These are phyloP conservation scores for Hippopotamus amphibius DNA, from an alignment of 2,113 vertebrate species.

Conservation along the genomic window DNA sequence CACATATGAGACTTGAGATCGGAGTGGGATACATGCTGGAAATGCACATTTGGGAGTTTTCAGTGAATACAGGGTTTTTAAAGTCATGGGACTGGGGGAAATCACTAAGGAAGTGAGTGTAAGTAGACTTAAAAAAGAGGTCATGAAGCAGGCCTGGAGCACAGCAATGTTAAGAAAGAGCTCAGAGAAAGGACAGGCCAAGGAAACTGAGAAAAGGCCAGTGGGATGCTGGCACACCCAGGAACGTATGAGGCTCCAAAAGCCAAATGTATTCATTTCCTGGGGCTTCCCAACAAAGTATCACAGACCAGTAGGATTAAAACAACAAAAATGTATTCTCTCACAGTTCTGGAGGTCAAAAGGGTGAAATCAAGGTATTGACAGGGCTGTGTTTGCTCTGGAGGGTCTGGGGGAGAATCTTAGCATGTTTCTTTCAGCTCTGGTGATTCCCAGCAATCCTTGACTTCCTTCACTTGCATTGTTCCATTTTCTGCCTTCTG, in stretches of 20 bases:
- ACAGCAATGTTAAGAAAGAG: not conserved
- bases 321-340: not conserved
- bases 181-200: not conserved
- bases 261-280: not conserved
- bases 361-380: not conserved
- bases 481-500: not conserved
- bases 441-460: not conserved
- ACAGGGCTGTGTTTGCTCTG: not conserved
- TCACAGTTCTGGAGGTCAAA: not conserved
- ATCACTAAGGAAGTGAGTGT: not conserved
- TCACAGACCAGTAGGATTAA: not conserved
- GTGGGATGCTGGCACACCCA: not conserved
- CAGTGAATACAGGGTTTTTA: not conserved
- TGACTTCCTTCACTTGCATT: not conserved
- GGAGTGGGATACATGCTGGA: not conserved
- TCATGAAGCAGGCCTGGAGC: not conserved
- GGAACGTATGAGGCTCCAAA: not conserved
- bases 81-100: not conserved
- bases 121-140: not conserved
- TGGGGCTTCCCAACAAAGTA: not conserved
- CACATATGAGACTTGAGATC: not conserved
- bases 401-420: not conserved
- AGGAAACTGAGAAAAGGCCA: not conserved
- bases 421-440: not conserved
- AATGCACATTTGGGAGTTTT: not conserved